Base-by-base conservation (phyloP, 2,797 vertebrate genomes). In the Euphonia xanthogaster region DNA sequence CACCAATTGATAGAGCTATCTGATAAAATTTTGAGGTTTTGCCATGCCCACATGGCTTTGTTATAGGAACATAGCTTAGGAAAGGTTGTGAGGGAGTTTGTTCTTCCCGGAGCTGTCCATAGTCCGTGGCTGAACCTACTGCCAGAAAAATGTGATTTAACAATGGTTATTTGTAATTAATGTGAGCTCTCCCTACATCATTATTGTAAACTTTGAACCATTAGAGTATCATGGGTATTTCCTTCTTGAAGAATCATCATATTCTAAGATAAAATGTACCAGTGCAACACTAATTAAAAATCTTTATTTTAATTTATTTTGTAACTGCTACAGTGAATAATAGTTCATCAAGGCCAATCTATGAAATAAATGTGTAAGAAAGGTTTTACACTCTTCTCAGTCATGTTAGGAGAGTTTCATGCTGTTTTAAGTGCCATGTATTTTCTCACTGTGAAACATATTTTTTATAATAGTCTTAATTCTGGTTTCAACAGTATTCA, bases 31-130 rank as follows among this genome's bases (percentile, higher is more conserved):
- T 39, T 5, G 8, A 6, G 2, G 4, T 8, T 92, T 74, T 81
- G 12, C 24, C 14, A 1, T 35, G 18, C 7, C 12, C 2, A 1
- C 1, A 0, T 44, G 37, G 1, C 17, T 48, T 0, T 22, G 14
- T 47, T 28, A 18, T 28, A 84, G 8, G 14, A 84, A 23, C 1
- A 1, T 20, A 63, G 18, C 8, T 39, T 61, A 22, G 22, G 23
- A 62, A 91, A 86, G 8, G 13, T n/a, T 47, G 11, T 15, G 24
- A 76, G 17, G 10, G 18, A 72, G 6, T 48, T 91, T 57, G 4
- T 9, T 92, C 31, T 85, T 48, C 48, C 51, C 63, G 87, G 71
- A 94, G 80, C 89, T 97, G 90, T 96, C 87, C 93, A 92, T 53
- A 27, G 22, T 65, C 31, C 3, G 2, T 19, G 33, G 12, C 37